These are phyloP conservation scores for Sebastes taczanowskii DNA, from an alignment of 2,797 vertebrate genomes.

Conservation along the genomic window DNA sequence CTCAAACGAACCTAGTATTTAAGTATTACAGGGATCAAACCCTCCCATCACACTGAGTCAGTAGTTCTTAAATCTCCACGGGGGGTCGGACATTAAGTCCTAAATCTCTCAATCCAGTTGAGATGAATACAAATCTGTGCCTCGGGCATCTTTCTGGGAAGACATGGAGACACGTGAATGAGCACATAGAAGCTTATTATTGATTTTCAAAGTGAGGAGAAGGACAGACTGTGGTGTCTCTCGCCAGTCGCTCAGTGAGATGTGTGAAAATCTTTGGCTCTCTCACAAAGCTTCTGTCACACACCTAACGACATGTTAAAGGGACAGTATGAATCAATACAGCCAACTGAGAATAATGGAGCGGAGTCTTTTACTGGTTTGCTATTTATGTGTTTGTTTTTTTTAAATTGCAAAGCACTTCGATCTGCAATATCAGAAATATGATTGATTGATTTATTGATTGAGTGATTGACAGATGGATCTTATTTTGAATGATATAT, in stretches of 20 bases:
- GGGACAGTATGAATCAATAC: slow-evolving; percentile 53
- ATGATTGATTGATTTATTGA: background rate
- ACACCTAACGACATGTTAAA: slow-evolving; percentile 61
- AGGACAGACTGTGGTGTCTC: slow-evolving; percentile 57
- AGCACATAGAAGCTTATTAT: slow-evolving; percentile 67
- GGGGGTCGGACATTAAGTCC: slow-evolving; percentile 14
- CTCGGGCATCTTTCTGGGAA: slow-evolving; percentile 52
- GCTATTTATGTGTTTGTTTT: background rate
- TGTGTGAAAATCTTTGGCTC: slow-evolving; percentile 75
- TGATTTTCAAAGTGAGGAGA: slow-evolving; percentile 78
- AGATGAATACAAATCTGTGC: slow-evolving; percentile 62
- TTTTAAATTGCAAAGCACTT: background rate
- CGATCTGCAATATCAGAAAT: background rate
- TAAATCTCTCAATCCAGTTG: slow-evolving; percentile 50
- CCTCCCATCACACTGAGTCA: background rate
- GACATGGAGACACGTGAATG: slow-evolving; percentile 56
- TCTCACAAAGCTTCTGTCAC: slow-evolving; percentile 62
- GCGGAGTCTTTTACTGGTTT: background rate
- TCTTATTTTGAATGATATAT: background rate
- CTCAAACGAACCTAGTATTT: background rate
- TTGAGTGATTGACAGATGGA: background rate
- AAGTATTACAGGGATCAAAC: background rate
- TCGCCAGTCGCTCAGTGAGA: slow-evolving; percentile 66
- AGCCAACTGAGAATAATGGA: slow-evolving; percentile 40
- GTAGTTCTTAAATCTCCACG: slow-evolving; percentile 14